Conservation (phyloP, 2,797 vertebrate genomes). For the Tokudaia muenninki region DNA sequence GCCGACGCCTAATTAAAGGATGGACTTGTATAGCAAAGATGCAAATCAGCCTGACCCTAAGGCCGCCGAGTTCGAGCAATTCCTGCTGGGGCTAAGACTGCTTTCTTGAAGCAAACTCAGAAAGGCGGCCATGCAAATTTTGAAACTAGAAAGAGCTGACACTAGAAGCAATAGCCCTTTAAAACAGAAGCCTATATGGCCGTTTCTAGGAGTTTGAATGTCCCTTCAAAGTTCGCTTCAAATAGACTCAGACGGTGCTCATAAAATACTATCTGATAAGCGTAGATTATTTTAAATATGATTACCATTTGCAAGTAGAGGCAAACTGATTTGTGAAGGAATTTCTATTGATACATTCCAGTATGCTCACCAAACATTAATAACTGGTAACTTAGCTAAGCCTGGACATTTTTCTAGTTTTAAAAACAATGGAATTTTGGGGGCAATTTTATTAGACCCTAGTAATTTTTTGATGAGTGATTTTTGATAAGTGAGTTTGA, state of each 20-base stretch:
- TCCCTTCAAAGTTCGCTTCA: conserved; percentile 56
- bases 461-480: conserved; percentile 13
- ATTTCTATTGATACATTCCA: conserved; percentile 51
- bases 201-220: conserved; percentile 15
- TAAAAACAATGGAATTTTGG: background rate
- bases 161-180: conserved; percentile 59
- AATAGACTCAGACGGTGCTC: background rate
- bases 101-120: conserved; percentile 49
- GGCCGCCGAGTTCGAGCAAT: conserved; percentile 16
- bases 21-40: background rate
- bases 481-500: conserved; percentile 43
- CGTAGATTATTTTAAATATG: background rate
- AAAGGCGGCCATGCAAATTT: conserved; percentile 75
- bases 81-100: background rate
- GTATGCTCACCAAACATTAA: background rate
- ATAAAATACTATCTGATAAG: background rate
- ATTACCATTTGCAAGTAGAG: conserved; percentile 28
- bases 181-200: conserved; percentile 47
- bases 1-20: background rate
- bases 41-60: background rate
- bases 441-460: conserved; percentile 22
- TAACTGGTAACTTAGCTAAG: conserved; percentile 7
- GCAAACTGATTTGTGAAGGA: conserved; percentile 11
- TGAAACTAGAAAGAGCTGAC: conserved; percentile 64
- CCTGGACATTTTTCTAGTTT: conserved; percentile 31